Evolutionary conservation across 2,113 vertebrate genomes (phyloP), one percentile per base, ranked within the genome.

Genomic region (Lontra canadensis): DNA sequence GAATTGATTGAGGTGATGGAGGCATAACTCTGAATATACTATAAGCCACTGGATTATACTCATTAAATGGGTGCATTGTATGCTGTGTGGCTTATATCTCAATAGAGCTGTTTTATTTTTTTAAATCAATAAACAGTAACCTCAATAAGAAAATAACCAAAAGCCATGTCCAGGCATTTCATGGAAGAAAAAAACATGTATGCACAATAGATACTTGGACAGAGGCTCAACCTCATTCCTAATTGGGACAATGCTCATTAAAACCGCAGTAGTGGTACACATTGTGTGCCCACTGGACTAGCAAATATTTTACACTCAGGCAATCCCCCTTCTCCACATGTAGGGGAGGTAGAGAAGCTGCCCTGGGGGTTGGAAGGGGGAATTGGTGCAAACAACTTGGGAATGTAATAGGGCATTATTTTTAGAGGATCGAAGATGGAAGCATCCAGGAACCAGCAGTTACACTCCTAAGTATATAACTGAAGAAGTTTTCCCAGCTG

Each of bases 101-200:
- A 94, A 26, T 79, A 74, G 76, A 81, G 25, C 74, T 83, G 39
- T 55, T 81, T 79, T 59, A 1, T 15, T 76, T 42, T 73, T 42
- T 44, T 29, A 0, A 76, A 90, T 81, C 34, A 76, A 5, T 61
- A 61, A 39, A 69, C 59, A 85, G 39, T 34, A 95, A 76, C 1
- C 55, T 95, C 44, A 52, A 6, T 80, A 55, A 82, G 61, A 80
- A 96, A 88, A 80, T 39, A 91, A 63, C 29, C 92, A 87, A 87
- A 96, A 90, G 26, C 4, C 67, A 52, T 10, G 21, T 79, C 36
- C 31, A 90, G 25, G 15, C n/a, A 88, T 84, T 90, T 91, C 26
- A 36, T 34, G 67, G 74, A 61, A 83, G 44, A 39, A 59, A 63
- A 94, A 94, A 55, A 85, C 49, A 31, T 8, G 4, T 23, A 26